Evolutionary conservation across 2,113 vertebrate genomes (phyloP).

Genomic region (Perca schrenkii): DNA sequence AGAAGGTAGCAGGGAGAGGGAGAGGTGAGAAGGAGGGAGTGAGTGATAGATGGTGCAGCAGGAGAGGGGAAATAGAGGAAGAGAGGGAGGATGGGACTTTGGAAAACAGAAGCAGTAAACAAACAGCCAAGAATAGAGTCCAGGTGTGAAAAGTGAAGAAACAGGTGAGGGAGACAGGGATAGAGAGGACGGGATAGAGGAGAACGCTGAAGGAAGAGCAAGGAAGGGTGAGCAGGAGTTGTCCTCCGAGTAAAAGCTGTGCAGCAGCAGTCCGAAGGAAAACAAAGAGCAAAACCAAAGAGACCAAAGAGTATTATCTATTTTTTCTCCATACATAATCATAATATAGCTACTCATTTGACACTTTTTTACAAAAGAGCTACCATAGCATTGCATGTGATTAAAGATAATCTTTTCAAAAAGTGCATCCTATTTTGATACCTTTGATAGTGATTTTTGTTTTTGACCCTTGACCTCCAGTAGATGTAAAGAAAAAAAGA

Average conservation of each 20-base stretch:
- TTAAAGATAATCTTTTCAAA: not conserved
- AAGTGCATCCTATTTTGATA: not conserved
- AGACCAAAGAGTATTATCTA: not conserved
- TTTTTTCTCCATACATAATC: not conserved
- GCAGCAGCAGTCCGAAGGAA: conserved; percentile 6
- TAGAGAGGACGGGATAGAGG: conserved; percentile 53
- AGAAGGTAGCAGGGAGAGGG: conserved; percentile 65
- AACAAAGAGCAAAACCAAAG: not conserved
- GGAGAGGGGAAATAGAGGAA: conserved; percentile 57
- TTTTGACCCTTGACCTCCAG: not conserved
- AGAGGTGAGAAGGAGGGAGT: conserved; percentile 79
- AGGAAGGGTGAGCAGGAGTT: conserved; percentile 16
- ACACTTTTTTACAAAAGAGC: not conserved
- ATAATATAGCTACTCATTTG: not conserved
- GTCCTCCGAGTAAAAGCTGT: conserved; percentile 11
- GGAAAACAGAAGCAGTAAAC: conserved; percentile 78
- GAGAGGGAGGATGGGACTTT: conserved; percentile 66
- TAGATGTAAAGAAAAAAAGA: too few relatives aligned
- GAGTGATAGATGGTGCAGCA: conserved; percentile 80
- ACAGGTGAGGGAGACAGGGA: conserved; percentile 67
- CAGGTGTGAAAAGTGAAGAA: conserved; percentile 74
- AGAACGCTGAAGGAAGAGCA: conserved; percentile 41
- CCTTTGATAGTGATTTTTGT: not conserved
- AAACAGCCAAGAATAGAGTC: conserved; percentile 82
- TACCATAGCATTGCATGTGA: not conserved